Evolutionary conservation across 1,140 invertebrate species (phyloP), one percentile per base, ranked within the genome.

Genomic region (Ruditapes philippinarum): DNA sequence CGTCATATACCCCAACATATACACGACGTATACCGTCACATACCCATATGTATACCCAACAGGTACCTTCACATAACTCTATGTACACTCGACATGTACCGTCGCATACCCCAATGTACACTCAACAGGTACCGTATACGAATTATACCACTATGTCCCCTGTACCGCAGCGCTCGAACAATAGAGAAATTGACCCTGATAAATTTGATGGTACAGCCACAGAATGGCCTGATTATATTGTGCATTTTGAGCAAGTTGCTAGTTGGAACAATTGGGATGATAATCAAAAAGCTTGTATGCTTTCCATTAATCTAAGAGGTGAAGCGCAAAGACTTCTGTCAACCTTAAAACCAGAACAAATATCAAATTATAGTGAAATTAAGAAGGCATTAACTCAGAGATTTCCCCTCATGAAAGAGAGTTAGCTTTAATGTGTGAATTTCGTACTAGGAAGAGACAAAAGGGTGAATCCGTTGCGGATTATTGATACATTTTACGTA

Each of bases 221-320:
- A 19, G 88, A 89, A n/a, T n/a, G n/a, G n/a, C n/a, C n/a, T n/a
- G n/a, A n/a, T n/a, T 89, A 90, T 65, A 42, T 90, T 25, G 68
- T 90, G 1, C 89, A 90, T 42, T 90, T 90, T 57, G 89, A 90
- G 51, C 68, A 88, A 70, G 84, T 86, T 0, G 78, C 62, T 0
- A n/a, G 25, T 7, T 88, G 79, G 89, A 90, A 90, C 79, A 42
- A 38, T 2, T 90, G 89, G 84, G 42, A 42, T 81, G 14, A 73
- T 38, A 2, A 31, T 12, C 51, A 85, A 51, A 90, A 60, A 51
- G 89, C 74, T n/a, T 57, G 74, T 57, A 83, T 85, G 49, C 36
- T 90, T 4, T 45, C 81, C 22, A 90, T 90, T 28, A 60, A 65
- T 54, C 36, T 90, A 33, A 70, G 74, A 17, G 89, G 89, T 9